Base-by-base conservation (phyloP, 2,797 vertebrate genomes). In the Benthosema pterotum region DNA sequence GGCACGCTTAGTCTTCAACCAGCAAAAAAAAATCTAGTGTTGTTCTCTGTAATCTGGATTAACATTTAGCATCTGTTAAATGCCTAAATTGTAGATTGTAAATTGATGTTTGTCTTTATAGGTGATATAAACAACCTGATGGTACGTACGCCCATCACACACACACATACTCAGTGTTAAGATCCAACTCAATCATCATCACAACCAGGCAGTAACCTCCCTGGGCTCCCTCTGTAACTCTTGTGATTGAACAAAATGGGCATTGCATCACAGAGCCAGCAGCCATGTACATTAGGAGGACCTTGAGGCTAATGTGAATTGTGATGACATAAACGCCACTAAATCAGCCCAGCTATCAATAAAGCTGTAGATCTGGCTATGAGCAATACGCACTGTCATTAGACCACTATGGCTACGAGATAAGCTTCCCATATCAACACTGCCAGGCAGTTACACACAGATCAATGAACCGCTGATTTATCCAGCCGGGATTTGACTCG, bases 291-390 rank as follows among this genome's bases (percentile, higher is more conserved):
- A 55, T 38, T 55, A 65, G n/a, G 45, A 47, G 52, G 74, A 65
- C 80, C 83, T 80, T 79, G 65, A 60, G 71, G 64, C 18, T 63
- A 55, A 66, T 60, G 32, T 59, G 38, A 58, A 16, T 46, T 46
- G 18, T 45, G 67, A 69, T 57, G 66, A 65, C 65, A 67, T 51
- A 15, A 14, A 25, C 65, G 61, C 53, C 53, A 28, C 67, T 74
- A 69, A 67, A 80, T 85, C 72, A 73, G 25, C 52, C 61, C 58
- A 54, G 62, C 60, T 56, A 69, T 65, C 77, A 54, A 4, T 3
- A 28, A 48, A 16, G 63, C 43, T 57, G 46, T 52, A 2, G 52
- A 55, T 4, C 32, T 57, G 52, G 57, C 48, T 45, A 32, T 54
- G 65, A 72, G 69, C 51, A 12, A 47, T 8, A 43, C 17, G 32